Evolutionary conservation across 2,113 vertebrate species (phyloP), one percentile per base, ranked within the genome.

Genomic region (Gopherus flavomarginatus): DNA sequence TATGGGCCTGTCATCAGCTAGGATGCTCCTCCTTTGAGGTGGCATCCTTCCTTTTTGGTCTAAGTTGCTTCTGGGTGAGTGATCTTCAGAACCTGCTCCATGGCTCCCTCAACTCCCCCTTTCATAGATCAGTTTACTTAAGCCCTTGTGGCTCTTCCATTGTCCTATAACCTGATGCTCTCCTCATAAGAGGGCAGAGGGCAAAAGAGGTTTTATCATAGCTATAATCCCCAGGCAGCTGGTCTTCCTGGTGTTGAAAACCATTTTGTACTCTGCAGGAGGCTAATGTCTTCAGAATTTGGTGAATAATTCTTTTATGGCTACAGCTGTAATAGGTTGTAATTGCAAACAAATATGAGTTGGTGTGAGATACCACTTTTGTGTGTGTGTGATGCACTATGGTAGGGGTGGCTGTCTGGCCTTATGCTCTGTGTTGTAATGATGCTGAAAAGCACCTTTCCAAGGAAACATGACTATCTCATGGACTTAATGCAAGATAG

Each of bases 251-350:
- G 5, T 88, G 92, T 14, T 75, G 44, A 86, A 93, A 93, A 86
- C 44, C 69, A 38, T 91, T 95, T 93, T 94, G 83, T 87, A 11
- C 93, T 94, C 94, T 83, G 69, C 86, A 91, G 96, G 95, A 97
- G 93, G 78, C 86, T 87, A 84, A 94, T 96, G 86, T 69, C 90
- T 93, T 59, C 93, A 84, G 87, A 88, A 88, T 95, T 85, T 96
- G 83, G 93, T 96, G 94, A 94, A 88, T 95, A 95, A 84, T 85
- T 90, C 50, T 95, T 94, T 96, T 97, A 82, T 90, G 94, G 86
- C 91, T 97, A 90, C 87, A 86, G 62, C 88, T 3, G 0, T 96
- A 94, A 95, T 93, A 78, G 94, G 89, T 90, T 95, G 0, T 96
- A 95, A 96, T 97, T 97, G 93, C 89, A 96, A 90, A 86, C 62